These are phyloP conservation scores for Phymorhynchus buccinoides DNA, from an alignment of 1,140 invertebrate species.

Conservation along the genomic window DNA sequence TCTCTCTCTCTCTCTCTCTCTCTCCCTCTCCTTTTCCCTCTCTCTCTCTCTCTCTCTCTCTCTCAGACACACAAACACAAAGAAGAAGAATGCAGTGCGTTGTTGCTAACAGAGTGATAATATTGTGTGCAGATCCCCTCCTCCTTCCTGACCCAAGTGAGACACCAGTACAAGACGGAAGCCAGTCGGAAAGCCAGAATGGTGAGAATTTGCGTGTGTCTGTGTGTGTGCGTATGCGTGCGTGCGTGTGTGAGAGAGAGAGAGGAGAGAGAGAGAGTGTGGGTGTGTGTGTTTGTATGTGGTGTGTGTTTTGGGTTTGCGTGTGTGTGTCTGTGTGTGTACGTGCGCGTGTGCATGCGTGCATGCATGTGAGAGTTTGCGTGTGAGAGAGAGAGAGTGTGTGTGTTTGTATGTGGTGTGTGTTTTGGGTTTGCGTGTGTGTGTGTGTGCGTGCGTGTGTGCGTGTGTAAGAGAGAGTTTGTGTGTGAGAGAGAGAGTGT, in stretches of 20 bases:
- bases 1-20: too few relatives aligned
- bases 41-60: too few relatives aligned
- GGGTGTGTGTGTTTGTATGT: not conserved
- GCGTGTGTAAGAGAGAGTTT: too few relatives aligned
- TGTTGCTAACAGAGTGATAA: not conserved
- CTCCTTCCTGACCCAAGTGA: conserved; percentile 80
- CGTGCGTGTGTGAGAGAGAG: not conserved
- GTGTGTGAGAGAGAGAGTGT: too few relatives aligned
- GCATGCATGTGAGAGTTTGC: not conserved
- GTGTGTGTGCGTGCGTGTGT: too few relatives aligned
- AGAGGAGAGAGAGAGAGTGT: not conserved
- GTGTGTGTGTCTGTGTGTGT: not conserved
- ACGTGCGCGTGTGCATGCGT: not conserved
- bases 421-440: too few relatives aligned
- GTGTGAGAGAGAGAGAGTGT: too few relatives aligned
- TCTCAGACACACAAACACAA: too few relatives aligned
- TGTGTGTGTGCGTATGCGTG: conserved; percentile 13
- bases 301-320: not conserved
- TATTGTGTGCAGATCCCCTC: conserved; percentile 75
- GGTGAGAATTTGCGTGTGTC: not conserved
- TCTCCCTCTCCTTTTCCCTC: too few relatives aligned
- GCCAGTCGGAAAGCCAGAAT: conserved; percentile 69
- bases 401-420: too few relatives aligned
- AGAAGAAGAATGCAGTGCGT: too few relatives aligned
- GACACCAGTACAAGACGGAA: conserved; percentile 77